These are phyloP conservation scores for Malaclemys terrapin DNA, from an alignment of 2,113 vertebrate species.

Conservation along the genomic window DNA sequence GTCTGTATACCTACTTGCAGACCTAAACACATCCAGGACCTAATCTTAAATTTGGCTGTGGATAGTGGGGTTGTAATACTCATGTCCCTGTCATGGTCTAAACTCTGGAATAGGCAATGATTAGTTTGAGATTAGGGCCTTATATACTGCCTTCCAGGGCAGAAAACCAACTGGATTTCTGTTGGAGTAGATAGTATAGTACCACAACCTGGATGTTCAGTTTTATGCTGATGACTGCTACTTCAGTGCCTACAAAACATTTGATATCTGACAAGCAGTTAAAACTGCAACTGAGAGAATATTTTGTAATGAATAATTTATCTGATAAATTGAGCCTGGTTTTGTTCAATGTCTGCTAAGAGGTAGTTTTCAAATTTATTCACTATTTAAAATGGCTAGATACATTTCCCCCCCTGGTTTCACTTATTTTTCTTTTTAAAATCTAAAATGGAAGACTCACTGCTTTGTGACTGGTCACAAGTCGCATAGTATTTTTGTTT, in stretches of 20 bases:
- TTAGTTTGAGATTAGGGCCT: not conserved
- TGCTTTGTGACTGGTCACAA: not conserved
- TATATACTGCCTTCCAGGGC: not conserved
- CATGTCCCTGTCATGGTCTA: not conserved
- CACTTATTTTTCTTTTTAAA: not conserved
- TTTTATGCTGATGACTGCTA: not conserved
- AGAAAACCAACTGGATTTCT: not conserved
- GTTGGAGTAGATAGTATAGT: not conserved
- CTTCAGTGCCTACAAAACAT: not conserved
- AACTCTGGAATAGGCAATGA: too few species aligned
- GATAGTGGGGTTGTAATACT: not conserved
- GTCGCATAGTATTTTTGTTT: not conserved
- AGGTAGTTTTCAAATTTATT: not conserved
- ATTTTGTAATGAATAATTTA: not conserved
- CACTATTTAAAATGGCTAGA: not conserved
- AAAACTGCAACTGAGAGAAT: not conserved
- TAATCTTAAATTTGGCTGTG: not conserved
- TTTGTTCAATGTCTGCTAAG: not conserved
- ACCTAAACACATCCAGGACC: not conserved
- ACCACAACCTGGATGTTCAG: not conserved
- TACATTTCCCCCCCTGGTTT: fast-evolving
- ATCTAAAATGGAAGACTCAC: not conserved
- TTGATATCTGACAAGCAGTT: not conserved
- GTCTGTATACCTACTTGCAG: not conserved
- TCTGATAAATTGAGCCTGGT: not conserved